phyloP scores from a whole-genome alignment of 2,797 vertebrate genomes.

The Arrhamphus sclerolepis region DNA sequence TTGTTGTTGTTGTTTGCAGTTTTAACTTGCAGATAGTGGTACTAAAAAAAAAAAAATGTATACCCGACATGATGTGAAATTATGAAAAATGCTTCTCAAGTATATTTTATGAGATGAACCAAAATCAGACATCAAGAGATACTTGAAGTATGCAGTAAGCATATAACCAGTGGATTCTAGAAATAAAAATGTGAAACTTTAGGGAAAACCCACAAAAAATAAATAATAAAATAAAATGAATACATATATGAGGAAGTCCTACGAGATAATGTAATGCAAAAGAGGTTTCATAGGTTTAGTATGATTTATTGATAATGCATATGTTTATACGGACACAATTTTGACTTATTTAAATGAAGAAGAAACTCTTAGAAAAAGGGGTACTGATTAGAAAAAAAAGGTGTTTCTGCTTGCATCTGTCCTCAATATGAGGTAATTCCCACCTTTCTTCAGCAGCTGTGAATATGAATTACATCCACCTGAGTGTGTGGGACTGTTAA shows the following conservation, averaged over 20 bases:
- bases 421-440: no score
- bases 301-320: slow-evolving; percentile 1
- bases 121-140: slow-evolving; percentile 7
- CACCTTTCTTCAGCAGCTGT: no score
- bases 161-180: not conserved
- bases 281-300: not conserved
- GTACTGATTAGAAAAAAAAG: no score
- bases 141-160: not conserved
- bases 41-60: no score
- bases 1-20: not conserved
- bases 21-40: not conserved
- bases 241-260: no score
- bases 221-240: no score
- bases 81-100: not conserved
- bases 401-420: no score
- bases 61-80: slow-evolving; percentile 1
- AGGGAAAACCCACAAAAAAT: slow-evolving; percentile 4
- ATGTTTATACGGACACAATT: not conserved
- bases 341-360: no score
- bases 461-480: not conserved
- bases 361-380: no score
- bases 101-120: not conserved
- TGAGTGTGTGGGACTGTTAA: slow-evolving; percentile 18
- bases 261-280: no score
- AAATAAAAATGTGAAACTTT: not conserved